Conservation (phyloP, 2,797 vertebrate species). For the Hoplostethus atlanticus region DNA sequence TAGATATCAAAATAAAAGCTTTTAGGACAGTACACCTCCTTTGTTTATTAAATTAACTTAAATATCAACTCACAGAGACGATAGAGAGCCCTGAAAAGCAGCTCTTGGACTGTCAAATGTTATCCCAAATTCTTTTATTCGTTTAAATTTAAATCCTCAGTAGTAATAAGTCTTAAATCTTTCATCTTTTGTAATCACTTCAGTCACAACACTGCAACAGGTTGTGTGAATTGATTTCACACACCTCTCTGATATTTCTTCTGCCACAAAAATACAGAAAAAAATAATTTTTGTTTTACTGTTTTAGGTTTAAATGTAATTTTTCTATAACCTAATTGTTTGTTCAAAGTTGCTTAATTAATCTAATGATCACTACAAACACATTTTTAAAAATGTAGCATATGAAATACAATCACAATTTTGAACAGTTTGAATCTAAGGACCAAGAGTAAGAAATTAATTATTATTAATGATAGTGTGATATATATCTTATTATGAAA, state of each 20-base stretch:
- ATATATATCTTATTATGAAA: no score
- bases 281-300: background rate
- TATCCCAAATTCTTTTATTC: background rate
- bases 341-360: background rate
- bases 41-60: slow-evolving; percentile 15
- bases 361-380: background rate
- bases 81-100: background rate
- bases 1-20: slow-evolving; percentile 34
- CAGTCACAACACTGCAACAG: slow-evolving; percentile 4
- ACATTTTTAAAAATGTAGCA: background rate
- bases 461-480: background rate
- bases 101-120: background rate
- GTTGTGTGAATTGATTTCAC: slow-evolving; percentile 24
- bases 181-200: slow-evolving; percentile 1
- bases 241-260: slow-evolving; percentile 21
- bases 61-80: slow-evolving; percentile 9
- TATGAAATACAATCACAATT: background rate
- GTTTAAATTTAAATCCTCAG: slow-evolving; percentile 15
- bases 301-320: background rate
- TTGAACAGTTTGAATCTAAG: background rate
- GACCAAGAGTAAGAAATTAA: background rate
- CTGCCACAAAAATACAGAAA: background rate
- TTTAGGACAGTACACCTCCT: background rate
- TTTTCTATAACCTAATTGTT: background rate
- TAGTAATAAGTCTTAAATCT: background rate